These are phyloP conservation scores for Sylvia borin DNA, from an alignment of 2,797 vertebrate species.

Conservation along the genomic window DNA sequence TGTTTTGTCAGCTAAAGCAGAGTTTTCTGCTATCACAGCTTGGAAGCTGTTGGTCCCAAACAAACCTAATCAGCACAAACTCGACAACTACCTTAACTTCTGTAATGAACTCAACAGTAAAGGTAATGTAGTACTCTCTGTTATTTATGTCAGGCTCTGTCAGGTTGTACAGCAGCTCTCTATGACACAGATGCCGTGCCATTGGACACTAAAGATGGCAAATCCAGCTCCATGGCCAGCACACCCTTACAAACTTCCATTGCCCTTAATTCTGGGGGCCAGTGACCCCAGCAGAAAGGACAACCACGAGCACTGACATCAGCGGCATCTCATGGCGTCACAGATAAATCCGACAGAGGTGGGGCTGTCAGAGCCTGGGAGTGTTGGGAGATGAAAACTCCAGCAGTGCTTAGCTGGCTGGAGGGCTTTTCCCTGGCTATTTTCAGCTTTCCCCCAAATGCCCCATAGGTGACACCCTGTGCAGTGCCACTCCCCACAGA, in stretches of 20 bases:
- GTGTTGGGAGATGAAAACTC: neutral
- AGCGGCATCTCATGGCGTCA: neutral
- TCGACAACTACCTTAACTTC: neutral
- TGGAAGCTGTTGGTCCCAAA: neutral
- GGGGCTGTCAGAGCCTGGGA: neutral
- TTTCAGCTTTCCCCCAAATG: neutral
- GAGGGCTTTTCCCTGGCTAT: neutral
- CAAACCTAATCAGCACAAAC: neutral
- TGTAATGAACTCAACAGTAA: neutral
- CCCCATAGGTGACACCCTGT: accelerated
- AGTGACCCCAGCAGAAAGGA: neutral
- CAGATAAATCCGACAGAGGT: neutral
- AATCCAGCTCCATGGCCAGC: neutral
- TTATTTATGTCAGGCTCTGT: neutral
- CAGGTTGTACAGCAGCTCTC: neutral
- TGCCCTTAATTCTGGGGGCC: neutral
- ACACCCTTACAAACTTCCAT: neutral
- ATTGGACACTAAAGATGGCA: neutral
- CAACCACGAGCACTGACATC: neutral
- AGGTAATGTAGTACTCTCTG: neutral
- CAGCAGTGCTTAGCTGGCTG: neutral
- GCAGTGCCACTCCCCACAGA: neutral
- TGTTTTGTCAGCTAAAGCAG: neutral
- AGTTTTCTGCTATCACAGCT: neutral
- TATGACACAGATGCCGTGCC: neutral